Percentiles rank a stretch among this genome's conserved stretches.
phyloP scores from a whole-genome alignment of 1,140 invertebrate species.

The Brachystomella parvula region DNA sequence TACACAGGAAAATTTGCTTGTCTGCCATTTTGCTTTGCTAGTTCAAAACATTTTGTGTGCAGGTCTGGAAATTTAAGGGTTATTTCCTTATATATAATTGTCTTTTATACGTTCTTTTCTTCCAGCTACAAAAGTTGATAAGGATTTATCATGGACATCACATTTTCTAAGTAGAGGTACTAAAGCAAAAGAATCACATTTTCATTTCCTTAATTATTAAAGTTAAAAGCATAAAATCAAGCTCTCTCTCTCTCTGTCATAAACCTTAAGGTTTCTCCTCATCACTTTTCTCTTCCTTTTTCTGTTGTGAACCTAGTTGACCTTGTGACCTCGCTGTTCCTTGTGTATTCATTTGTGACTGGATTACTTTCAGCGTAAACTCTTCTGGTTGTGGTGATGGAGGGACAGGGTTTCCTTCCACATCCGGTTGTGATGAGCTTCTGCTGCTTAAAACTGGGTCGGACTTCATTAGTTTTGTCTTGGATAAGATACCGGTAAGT shows the following conservation, averaged over 20 bases:
- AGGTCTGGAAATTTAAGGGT: too few relatives aligned
- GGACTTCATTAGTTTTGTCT: slow-evolving; percentile 25
- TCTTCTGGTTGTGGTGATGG: slow-evolving; percentile 9
- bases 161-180: neutral
- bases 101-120: too few relatives aligned
- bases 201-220: neutral
- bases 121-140: neutral
- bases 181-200: neutral
- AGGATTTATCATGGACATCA: neutral
- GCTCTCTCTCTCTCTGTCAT: neutral
- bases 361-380: slow-evolving; percentile 7
- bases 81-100: too few relatives aligned
- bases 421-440: slow-evolving; percentile 1
- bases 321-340: neutral
- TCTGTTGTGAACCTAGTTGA: neutral
- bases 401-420: neutral
- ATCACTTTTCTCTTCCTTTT: neutral
- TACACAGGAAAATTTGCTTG: too few relatives aligned
- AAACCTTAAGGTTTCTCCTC: neutral
- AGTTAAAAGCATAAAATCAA: neutral
- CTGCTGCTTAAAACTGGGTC: slow-evolving; percentile 23
- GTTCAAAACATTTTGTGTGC: too few relatives aligned
- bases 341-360: neutral
- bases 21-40: too few relatives aligned
- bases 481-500: slow-evolving; percentile 3